A percentile compares a stretch with the other conserved stretches of the same genome.
Conservation (phyloP, 2,888 invertebrate genomes). For the Octonoba sinensis region DNA sequence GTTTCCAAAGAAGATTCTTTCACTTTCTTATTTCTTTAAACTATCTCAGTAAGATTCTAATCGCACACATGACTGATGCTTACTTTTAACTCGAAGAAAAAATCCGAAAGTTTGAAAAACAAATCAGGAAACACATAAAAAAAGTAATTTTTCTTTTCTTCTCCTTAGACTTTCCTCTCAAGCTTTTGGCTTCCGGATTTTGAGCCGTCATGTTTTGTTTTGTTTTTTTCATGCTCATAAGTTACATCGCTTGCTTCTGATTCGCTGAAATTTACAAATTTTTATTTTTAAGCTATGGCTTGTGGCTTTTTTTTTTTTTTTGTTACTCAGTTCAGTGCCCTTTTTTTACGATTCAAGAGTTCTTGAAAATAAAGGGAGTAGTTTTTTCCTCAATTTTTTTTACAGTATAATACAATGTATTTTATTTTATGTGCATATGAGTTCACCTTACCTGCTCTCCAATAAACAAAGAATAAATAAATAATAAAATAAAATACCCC, state of each 20-base stretch:
- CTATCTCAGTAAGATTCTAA: constrained; percentile 52
- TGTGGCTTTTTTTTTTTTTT: background rate
- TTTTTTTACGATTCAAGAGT: too few species aligned
- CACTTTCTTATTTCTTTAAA: constrained; percentile 18
- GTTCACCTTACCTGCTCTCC: too few species aligned
- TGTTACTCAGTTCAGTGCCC: background rate
- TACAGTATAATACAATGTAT: too few species aligned
- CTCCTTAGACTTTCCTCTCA: constrained; percentile 48
- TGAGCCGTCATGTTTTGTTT: background rate
- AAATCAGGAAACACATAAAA: background rate
- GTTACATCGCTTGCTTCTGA: constrained; percentile 21
- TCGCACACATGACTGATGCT: constrained; percentile 57
- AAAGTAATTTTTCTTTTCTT: constrained; percentile 53
- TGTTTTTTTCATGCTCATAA: constrained; percentile 26
- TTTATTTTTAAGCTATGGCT: constrained; percentile 11
- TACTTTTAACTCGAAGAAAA: background rate
- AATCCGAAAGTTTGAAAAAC: too few species aligned
- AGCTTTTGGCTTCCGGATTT: background rate
- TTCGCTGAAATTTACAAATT: constrained; percentile 20
- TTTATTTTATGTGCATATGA: too few species aligned
- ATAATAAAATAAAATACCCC: too few species aligned
- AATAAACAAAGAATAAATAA: too few species aligned
- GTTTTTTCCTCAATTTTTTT: too few species aligned
- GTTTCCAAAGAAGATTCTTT: constrained; percentile 18
- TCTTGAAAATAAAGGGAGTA: too few species aligned